Conservation (phyloP, 2,888 invertebrate species). For the Dione vanillae region DNA sequence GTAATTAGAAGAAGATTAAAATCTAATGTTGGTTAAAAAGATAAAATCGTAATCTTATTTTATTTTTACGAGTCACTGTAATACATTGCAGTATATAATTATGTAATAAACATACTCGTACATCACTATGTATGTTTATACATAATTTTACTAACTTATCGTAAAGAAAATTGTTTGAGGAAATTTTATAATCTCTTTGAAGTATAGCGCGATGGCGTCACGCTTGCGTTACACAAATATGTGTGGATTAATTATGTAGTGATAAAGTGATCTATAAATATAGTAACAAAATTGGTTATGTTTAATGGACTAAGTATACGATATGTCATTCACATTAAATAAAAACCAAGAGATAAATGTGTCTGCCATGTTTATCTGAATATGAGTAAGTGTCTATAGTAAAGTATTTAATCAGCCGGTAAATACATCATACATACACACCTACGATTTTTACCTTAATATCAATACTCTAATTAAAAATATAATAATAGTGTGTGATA, state of each 20-base stretch:
- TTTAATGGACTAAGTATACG: conserved; percentile 4
- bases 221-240: conserved; percentile 37
- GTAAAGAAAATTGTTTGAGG: conserved; percentile 62
- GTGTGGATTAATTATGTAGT: conserved; percentile 31
- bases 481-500: too few relatives aligned
- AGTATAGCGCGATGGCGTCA: conserved; percentile 56
- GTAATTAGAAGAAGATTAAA: background rate
- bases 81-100: background rate
- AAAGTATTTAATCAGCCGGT: background rate
- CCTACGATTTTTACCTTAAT: too few relatives aligned
- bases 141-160: conserved; percentile 56
- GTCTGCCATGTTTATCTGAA: background rate
- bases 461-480: too few relatives aligned
- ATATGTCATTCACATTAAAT: conserved; percentile 1
- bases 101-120: background rate
- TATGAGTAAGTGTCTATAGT: background rate
- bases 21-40: background rate
- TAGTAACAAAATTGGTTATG: background rate
- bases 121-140: too few relatives aligned
- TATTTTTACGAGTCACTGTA: too few relatives aligned
- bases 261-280: conserved; percentile 26
- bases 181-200: conserved; percentile 58
- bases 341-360: background rate
- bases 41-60: too few relatives aligned
- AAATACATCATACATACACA: background rate